A percentile compares a stretch with the other conserved stretches of the same genome.
Evolutionary conservation across 2,113 vertebrate species (phyloP).

Genomic region (Entelurus aequoreus): DNA sequence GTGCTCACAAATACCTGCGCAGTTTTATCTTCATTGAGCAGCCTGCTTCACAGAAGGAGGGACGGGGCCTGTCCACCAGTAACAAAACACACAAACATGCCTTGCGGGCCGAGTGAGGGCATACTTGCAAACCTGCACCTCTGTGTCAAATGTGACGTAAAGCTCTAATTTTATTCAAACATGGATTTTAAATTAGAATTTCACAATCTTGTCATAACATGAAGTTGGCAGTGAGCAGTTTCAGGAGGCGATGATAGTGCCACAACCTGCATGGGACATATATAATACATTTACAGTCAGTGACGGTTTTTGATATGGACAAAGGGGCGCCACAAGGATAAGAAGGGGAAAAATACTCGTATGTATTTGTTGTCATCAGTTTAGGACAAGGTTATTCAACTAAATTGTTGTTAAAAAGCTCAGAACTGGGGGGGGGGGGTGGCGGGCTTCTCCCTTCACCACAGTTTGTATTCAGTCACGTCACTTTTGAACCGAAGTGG

Average conservation of each 20-base stretch:
- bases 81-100: constrained; percentile 16
- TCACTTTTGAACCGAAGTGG: too few species aligned
- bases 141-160: constrained; percentile 16
- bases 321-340: too few species aligned
- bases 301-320: too few species aligned
- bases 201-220: background rate
- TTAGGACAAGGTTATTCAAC: too few species aligned
- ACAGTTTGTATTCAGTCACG: too few species aligned
- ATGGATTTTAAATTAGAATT: background rate
- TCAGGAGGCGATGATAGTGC: constrained; percentile 1
- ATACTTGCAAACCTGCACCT: constrained; percentile 26
- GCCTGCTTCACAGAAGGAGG: constrained; percentile 29
- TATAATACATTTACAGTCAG: background rate
- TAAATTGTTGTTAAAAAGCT: too few species aligned
- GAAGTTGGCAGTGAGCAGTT: constrained; percentile 3
- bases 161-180: background rate
- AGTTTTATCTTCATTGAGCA: constrained; percentile 59
- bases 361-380: too few species aligned
- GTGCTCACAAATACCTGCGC: constrained; percentile 40
- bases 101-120: background rate
- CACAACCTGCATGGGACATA: background rate
- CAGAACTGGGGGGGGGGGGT: too few species aligned
- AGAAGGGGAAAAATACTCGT: too few species aligned
- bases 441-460: too few species aligned
- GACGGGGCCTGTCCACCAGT: constrained; percentile 24